Percentiles rank a stretch among this genome's conserved stretches.
phyloP scores from a whole-genome alignment of 2,888 invertebrate genomes.

The Electrophaes corylata region DNA sequence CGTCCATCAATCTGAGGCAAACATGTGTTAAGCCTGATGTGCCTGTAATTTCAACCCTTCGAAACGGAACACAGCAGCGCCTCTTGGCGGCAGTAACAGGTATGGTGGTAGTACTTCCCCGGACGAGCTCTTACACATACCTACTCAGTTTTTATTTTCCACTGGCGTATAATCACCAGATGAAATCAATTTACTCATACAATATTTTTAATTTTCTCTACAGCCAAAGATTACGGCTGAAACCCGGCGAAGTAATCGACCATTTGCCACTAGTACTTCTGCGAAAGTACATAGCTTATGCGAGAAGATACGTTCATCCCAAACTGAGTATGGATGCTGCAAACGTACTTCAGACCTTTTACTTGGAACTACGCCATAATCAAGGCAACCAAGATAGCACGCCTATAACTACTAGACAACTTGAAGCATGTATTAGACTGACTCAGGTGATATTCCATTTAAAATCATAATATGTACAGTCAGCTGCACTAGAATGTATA shows the following conservation, averaged over 20 bases:
- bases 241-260: constrained; percentile 86
- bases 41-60: no score
- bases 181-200: constrained; percentile 1
- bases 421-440: constrained; percentile 94
- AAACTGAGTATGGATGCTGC: constrained; percentile 89
- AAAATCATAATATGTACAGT: background rate
- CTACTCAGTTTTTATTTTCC: no score
- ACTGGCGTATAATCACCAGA: background rate
- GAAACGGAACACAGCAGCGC: no score
- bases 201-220: constrained; percentile 43
- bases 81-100: no score
- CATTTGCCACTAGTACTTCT: constrained; percentile 90
- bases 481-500: background rate
- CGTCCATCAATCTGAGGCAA: no score
- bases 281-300: constrained; percentile 96
- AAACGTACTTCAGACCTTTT: constrained; percentile 89
- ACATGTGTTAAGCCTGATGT: no score
- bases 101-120: no score
- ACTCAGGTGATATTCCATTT: constrained; percentile 84
- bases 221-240: constrained; percentile 85
- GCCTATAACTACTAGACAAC: constrained; percentile 94
- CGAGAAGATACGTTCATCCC: constrained; percentile 94
- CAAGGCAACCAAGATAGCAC: constrained; percentile 86
- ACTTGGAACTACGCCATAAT: constrained; percentile 89
- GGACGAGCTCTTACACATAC: no score